Percentiles rank a stretch among this genome's conserved stretches.
Evolutionary conservation across 23 tunicate species (phyloP).

Genomic region (Trididemnum clinides): DNA sequence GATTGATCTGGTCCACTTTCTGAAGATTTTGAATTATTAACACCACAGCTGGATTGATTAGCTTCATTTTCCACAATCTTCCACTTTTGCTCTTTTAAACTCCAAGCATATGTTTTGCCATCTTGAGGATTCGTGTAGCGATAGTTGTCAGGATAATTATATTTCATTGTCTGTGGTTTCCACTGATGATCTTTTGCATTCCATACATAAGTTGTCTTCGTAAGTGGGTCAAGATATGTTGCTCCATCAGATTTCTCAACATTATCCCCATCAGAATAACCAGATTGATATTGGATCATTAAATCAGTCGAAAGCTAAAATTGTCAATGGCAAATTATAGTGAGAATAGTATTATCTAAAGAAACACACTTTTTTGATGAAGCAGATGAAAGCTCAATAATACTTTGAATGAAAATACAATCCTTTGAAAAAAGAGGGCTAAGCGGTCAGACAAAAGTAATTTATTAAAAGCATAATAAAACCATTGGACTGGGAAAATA

Average conservation of each 20-base stretch:
- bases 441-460: too few relatives aligned
- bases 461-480: too few relatives aligned
- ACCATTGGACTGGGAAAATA: too few relatives aligned
- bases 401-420: too few relatives aligned
- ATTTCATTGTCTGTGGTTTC: slow-evolving; percentile 37
- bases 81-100: slow-evolving; percentile 41
- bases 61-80: not conserved
- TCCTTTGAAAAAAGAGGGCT: too few relatives aligned
- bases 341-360: too few relatives aligned
- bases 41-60: not conserved
- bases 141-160: slow-evolving; percentile 49
- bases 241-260: not conserved
- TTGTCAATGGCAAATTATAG: too few relatives aligned
- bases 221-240: slow-evolving; percentile 61
- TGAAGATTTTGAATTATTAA: too few relatives aligned
- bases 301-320: slow-evolving; percentile 47
- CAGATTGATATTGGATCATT: slow-evolving; percentile 63
- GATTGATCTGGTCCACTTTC: not conserved
- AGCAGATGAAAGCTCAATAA: too few relatives aligned
- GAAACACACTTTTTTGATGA: too few relatives aligned
- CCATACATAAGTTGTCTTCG: slow-evolving; percentile 68
- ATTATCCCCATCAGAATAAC: slow-evolving; percentile 33
- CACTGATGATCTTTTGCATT: slow-evolving; percentile 43
- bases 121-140: slow-evolving; percentile 54
- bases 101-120: slow-evolving; percentile 67